Percentiles rank a stretch among this genome's conserved stretches.
Evolutionary conservation across 2,113 vertebrate species (phyloP).

Genomic region (Chlamydotis undulata): DNA sequence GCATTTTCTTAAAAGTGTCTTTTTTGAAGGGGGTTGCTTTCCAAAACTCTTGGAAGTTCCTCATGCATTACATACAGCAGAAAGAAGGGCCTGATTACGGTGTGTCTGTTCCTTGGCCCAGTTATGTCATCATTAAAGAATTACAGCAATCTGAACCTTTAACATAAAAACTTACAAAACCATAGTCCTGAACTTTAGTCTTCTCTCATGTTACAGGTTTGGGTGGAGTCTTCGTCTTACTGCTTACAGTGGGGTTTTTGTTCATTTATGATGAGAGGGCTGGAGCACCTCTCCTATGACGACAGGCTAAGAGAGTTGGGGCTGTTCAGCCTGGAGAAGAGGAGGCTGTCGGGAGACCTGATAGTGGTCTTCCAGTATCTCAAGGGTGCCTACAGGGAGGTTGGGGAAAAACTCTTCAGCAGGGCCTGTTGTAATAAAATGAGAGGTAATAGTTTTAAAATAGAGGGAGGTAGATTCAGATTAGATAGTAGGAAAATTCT

Average conservation of each 20-base stretch:
- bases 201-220: not conserved
- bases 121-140: not conserved
- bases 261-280: not conserved
- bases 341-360: too few species aligned
- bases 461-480: too few species aligned
- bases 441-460: too few species aligned
- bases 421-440: too few species aligned
- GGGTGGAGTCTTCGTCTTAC: not conserved
- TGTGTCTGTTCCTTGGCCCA: not conserved
- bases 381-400: too few species aligned
- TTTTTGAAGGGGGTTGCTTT: not conserved
- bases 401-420: too few species aligned
- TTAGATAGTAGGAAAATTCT: too few species aligned
- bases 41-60: not conserved
- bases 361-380: too few species aligned
- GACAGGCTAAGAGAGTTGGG: too few species aligned
- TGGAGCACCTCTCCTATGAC: too few species aligned
- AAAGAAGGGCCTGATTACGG: not conserved
- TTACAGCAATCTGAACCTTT: conserved; percentile 44
- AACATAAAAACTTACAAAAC: conserved; percentile 36
- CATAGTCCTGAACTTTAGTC: not conserved
- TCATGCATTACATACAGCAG: not conserved
- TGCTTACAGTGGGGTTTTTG: not conserved
- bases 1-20: not conserved
- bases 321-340: too few species aligned